Evolutionary conservation across 2,113 vertebrate species (phyloP).

Genomic region (Cyanoliseus patagonus): DNA sequence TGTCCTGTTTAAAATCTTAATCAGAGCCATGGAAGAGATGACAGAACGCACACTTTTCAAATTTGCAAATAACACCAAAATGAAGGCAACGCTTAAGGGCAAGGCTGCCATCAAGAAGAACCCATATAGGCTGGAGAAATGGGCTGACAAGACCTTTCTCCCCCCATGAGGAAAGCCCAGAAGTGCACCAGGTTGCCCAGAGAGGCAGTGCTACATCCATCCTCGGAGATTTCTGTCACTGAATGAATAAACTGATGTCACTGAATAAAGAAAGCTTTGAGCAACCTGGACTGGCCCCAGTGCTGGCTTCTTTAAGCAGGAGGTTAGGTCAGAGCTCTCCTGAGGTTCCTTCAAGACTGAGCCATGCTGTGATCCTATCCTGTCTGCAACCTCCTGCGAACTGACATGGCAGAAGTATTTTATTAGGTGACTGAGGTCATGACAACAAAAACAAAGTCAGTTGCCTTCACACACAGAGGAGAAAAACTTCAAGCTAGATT

Average conservation of each 20-base stretch:
- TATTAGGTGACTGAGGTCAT: neutral
- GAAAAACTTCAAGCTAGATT: neutral
- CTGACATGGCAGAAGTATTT: neutral
- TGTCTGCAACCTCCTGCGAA: neutral
- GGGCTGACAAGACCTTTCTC: neutral
- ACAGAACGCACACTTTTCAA: neutral
- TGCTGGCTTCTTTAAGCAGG: neutral
- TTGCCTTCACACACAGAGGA: neutral
- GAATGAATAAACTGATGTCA: neutral
- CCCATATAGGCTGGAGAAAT: neutral
- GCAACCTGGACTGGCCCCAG: neutral
- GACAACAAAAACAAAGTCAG: neutral
- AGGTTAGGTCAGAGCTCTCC: neutral
- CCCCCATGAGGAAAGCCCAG: neutral
- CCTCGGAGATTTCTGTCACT: neutral
- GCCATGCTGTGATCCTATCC: neutral
- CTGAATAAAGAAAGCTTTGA: neutral
- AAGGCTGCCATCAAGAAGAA: neutral
- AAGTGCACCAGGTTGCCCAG: neutral
- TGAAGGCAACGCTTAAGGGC: neutral
- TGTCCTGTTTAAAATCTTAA: neutral
- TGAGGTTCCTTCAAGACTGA: neutral
- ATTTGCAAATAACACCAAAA: neutral
- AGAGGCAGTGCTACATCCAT: neutral
- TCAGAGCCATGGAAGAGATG: neutral